phyloP scores from a whole-genome alignment of 1,140 invertebrate species.

The Achroia grisella region DNA sequence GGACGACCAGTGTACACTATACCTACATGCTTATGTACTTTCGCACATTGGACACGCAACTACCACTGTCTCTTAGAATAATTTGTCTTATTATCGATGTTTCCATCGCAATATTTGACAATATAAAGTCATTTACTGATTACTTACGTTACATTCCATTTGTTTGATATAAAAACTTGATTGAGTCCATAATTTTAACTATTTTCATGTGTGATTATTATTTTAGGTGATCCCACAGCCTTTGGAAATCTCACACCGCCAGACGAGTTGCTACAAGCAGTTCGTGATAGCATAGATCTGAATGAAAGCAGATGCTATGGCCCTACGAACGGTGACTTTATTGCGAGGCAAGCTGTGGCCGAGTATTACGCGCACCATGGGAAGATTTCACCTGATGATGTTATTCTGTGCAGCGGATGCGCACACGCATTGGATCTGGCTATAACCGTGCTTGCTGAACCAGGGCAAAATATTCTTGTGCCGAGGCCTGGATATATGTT shows the following conservation, averaged over 20 bases:
- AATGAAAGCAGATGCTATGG: conserved; percentile 79
- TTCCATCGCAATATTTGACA: no score
- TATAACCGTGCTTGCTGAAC: conserved; percentile 89
- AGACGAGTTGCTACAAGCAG: not conserved
- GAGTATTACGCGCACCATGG: conserved; percentile 85
- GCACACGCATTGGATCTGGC: conserved; percentile 95
- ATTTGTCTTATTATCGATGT: no score
- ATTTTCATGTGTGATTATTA: not conserved
- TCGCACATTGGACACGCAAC: no score
- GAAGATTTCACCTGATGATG: conserved; percentile 83
- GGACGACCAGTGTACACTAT: no score
- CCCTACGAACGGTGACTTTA: conserved; percentile 82
- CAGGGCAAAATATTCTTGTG: conserved; percentile 93
- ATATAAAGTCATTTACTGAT: no score
- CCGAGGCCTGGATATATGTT: conserved; percentile 97
- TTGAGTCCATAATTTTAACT: no score
- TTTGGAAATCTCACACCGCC: not conserved
- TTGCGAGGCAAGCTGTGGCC: conserved; percentile 87
- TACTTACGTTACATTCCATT: not conserved
- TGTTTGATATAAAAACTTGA: no score
- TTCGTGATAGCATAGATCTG: not conserved
- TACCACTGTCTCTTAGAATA: no score
- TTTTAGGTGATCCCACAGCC: not conserved
- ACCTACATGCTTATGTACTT: no score
- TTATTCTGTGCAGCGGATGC: conserved; percentile 95